Evolutionary conservation across 2,888 invertebrate genomes (phyloP).

Genomic region (Acrobasis repandana): DNA sequence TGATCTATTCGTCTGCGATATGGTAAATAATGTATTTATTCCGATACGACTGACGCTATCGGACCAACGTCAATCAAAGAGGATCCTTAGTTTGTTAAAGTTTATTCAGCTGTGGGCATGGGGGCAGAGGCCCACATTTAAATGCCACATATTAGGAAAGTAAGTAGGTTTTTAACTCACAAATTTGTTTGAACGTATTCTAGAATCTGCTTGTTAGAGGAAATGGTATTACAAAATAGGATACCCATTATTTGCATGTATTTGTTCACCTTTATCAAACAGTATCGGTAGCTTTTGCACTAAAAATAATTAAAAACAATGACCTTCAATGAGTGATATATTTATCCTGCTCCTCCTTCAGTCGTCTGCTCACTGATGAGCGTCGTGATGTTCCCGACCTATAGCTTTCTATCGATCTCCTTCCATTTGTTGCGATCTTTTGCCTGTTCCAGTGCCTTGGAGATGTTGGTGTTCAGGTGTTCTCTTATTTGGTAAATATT

Average conservation of each 20-base stretch:
- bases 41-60: slow-evolving; percentile 7
- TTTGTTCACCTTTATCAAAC: not conserved
- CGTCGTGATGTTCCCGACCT: too few relatives aligned
- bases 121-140: slow-evolving; percentile 4
- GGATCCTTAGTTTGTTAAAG: slow-evolving; percentile 6
- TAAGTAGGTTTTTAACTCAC: slow-evolving; percentile 20
- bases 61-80: slow-evolving; percentile 17
- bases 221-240: not conserved
- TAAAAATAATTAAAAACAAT: too few relatives aligned
- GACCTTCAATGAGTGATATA: too few relatives aligned
- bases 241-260: not conserved
- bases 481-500: too few relatives aligned
- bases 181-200: slow-evolving; percentile 9
- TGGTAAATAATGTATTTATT: slow-evolving; percentile 22
- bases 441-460: too few relatives aligned
- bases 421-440: too few relatives aligned
- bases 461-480: too few relatives aligned
- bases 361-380: too few relatives aligned
- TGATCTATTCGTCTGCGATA: slow-evolving; percentile 15
- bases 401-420: too few relatives aligned
- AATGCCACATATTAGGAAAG: slow-evolving; percentile 19
- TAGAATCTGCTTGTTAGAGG: slow-evolving; percentile 14
- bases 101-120: slow-evolving; percentile 7
- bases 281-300: too few relatives aligned
- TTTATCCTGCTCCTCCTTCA: too few relatives aligned